A percentile compares a stretch with the other conserved stretches of the same genome.
Conservation (phyloP, 2,797 vertebrate species). For the Crenichthys baileyi region DNA sequence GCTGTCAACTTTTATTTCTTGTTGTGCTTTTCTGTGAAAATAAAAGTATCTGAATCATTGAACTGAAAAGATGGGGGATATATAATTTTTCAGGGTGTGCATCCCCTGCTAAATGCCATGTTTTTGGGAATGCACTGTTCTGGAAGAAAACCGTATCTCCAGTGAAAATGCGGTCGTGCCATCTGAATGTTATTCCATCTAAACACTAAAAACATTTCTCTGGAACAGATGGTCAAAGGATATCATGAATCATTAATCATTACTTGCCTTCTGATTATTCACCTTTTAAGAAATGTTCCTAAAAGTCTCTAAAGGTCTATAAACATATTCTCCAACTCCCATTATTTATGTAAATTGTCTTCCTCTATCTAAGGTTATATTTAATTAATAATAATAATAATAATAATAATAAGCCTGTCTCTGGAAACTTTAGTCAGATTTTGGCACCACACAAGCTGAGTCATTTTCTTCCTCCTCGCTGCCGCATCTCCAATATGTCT, state of each 20-base stretch:
- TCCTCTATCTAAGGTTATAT: slow-evolving; percentile 15
- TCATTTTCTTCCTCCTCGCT: slow-evolving; percentile 19
- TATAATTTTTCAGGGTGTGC: neutral
- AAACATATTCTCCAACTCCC: slow-evolving; percentile 10
- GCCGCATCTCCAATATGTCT: slow-evolving; percentile 20
- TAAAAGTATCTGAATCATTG: slow-evolving; percentile 14
- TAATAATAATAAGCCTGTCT: slow-evolving; percentile 23
- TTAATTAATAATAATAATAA: slow-evolving; percentile 27
- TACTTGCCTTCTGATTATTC: slow-evolving; percentile 37
- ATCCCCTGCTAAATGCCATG: slow-evolving; percentile 7
- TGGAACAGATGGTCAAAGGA: slow-evolving; percentile 57
- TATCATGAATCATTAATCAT: slow-evolving; percentile 54
- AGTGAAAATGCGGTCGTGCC: slow-evolving; percentile 31
- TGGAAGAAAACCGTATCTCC: slow-evolving; percentile 21
- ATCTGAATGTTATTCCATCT: slow-evolving; percentile 57
- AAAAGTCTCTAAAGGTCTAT: slow-evolving; percentile 5
- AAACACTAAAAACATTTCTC: slow-evolving; percentile 34
- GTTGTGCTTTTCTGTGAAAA: slow-evolving; percentile 4
- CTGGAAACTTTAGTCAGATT: slow-evolving; percentile 20
- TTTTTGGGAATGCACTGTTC: slow-evolving; percentile 7
- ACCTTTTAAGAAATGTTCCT: slow-evolving; percentile 33
- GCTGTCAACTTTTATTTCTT: slow-evolving; percentile 3
- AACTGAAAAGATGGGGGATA: slow-evolving; percentile 13
- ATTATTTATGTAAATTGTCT: slow-evolving; percentile 34
- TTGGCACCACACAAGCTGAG: neutral